These are phyloP conservation scores for Sus cebifrons DNA, from an alignment of 2,797 vertebrate species.

Conservation along the genomic window DNA sequence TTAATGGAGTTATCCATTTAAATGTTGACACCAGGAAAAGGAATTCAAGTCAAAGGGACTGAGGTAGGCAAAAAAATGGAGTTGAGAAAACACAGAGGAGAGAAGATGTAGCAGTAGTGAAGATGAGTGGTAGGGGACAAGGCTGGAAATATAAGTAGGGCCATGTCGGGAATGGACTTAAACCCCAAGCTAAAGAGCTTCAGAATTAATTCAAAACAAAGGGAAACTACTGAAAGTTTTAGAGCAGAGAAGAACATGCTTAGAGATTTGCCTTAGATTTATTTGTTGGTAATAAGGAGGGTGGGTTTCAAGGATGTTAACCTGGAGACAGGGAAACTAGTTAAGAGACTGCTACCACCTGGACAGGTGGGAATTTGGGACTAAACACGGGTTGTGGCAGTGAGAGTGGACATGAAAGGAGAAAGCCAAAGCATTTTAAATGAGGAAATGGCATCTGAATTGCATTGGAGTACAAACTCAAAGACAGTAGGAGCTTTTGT, in stretches of 20 bases:
- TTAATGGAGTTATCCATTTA: neutral
- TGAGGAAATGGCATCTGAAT: neutral
- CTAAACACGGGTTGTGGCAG: neutral
- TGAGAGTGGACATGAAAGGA: neutral
- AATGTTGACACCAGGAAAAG: constrained; percentile 11
- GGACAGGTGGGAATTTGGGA: neutral
- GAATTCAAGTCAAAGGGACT: constrained; percentile 35
- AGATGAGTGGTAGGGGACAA: neutral
- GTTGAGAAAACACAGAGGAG: neutral
- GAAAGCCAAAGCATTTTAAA: neutral
- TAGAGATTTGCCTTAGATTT: neutral
- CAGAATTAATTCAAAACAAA: neutral
- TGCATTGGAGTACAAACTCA: neutral
- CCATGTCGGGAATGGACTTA: neutral
- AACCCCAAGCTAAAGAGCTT: neutral
- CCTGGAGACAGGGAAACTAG: neutral
- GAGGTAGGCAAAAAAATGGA: neutral
- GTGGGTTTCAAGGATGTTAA: neutral
- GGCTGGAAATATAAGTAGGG: neutral
- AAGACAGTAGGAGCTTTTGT: neutral
- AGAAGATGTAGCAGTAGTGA: neutral
- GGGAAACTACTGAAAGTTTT: neutral
- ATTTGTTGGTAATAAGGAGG: neutral
- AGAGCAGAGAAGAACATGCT: neutral
- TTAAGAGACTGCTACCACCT: neutral